These are phyloP conservation scores for Australoheros scitulus DNA, from an alignment of 2,113 vertebrate species.

Conservation along the genomic window DNA sequence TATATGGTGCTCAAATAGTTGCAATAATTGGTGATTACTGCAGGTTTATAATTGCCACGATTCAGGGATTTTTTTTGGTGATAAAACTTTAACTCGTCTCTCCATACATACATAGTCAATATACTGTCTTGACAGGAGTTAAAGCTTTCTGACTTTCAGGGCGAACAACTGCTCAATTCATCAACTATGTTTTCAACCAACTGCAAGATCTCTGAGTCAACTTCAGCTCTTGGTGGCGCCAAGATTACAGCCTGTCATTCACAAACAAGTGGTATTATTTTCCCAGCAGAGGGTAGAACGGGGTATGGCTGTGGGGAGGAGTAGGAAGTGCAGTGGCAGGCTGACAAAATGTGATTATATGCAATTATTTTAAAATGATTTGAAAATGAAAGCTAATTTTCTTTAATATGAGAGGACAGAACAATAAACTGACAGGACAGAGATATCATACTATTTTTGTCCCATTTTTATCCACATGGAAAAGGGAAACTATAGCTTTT, in stretches of 20 bases:
- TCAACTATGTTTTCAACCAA: slow-evolving; percentile 45
- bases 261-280: slow-evolving; percentile 61
- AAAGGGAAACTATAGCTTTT: background rate
- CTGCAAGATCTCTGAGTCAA: slow-evolving; percentile 51
- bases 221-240: slow-evolving; percentile 46
- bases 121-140: background rate
- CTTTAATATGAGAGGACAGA: background rate
- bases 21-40: no score
- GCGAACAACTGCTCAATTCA: slow-evolving; percentile 29
- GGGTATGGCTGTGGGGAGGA: slow-evolving; percentile 47
- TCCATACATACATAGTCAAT: background rate
- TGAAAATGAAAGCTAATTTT: slow-evolving; percentile 48
- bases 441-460: slow-evolving; percentile 14
- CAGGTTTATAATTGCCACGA: background rate
- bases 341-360: slow-evolving; percentile 56
- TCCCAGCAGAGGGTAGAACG: slow-evolving; percentile 62
- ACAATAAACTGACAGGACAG: slow-evolving; percentile 20
- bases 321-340: slow-evolving; percentile 42
- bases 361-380: slow-evolving; percentile 58
- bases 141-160: slow-evolving; percentile 5
- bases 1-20: no score
- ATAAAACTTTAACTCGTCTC: background rate
- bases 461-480: background rate
- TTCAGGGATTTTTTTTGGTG: background rate
- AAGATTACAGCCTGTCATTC: slow-evolving; percentile 68